A percentile compares a stretch with the other conserved stretches of the same genome.
These are phyloP conservation scores for Heliconius sara DNA, from an alignment of 2,888 invertebrate genomes.

Conservation along the genomic window DNA sequence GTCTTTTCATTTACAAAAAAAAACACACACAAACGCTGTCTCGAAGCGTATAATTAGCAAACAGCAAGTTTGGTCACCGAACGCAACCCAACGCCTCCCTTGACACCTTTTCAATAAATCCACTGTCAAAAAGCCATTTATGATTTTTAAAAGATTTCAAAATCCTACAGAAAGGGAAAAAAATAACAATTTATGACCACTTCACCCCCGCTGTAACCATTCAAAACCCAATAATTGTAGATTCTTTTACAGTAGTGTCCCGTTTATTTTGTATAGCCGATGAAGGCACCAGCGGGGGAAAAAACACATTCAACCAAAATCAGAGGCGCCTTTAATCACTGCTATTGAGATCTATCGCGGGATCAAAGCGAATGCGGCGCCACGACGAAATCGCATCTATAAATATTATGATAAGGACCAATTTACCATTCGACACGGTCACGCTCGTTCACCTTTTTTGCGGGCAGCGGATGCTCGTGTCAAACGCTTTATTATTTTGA, in stretches of 20 bases:
- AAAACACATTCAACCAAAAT: conserved; percentile 82
- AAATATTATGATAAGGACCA: conserved; percentile 74
- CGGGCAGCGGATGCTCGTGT: conserved; percentile 83
- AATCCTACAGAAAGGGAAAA: conserved; percentile 62
- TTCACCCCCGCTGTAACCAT: conserved; percentile 83
- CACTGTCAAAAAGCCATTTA: conserved; percentile 68
- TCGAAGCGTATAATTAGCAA: conserved; percentile 73
- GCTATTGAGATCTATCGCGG: conserved; percentile 83
- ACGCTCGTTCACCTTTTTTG: conserved; percentile 72
- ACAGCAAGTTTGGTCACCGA: conserved; percentile 62
- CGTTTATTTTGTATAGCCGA: conserved; percentile 79
- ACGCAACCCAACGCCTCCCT: conserved; percentile 65
- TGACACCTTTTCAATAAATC: conserved; percentile 72
- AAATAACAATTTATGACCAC: conserved; percentile 82
- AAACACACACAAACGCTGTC: conserved; percentile 15
- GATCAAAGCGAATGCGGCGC: conserved; percentile 74
- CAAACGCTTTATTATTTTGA: conserved; percentile 84
- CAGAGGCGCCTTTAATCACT: conserved; percentile 85
- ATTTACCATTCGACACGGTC: conserved; percentile 67
- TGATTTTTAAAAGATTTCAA: conserved; percentile 79
- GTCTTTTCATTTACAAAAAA: conserved; percentile 13
- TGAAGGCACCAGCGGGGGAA: conserved; percentile 73
- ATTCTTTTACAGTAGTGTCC: conserved; percentile 84
- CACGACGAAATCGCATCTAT: conserved; percentile 73
- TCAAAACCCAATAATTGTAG: conserved; percentile 84